Conservation (phyloP, 2,888 invertebrate genomes). For the Melanostoma mellinum region DNA sequence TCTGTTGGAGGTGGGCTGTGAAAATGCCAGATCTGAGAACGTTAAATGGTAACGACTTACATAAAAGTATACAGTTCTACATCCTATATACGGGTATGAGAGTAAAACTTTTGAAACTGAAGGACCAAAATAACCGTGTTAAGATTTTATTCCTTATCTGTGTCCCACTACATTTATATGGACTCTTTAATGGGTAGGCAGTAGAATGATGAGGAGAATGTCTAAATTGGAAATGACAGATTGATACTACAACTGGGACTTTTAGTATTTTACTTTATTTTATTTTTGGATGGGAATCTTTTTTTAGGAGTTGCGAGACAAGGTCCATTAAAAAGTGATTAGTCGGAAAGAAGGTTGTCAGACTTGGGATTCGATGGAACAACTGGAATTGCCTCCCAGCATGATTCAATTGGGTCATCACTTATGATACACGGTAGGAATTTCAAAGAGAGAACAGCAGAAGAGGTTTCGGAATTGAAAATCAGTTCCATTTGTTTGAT, state of each 20-base stretch:
- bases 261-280: neutral
- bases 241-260: conserved; percentile 30
- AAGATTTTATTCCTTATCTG: neutral
- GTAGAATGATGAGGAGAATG: conserved; percentile 11
- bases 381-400: no score
- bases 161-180: neutral
- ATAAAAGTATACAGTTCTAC: conserved; percentile 4
- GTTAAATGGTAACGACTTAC: conserved; percentile 20
- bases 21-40: conserved; percentile 35
- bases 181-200: neutral
- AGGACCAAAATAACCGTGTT: conserved; percentile 14
- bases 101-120: conserved; percentile 17
- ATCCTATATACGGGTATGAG: neutral
- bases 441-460: no score
- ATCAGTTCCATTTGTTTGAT: no score
- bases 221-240: conserved; percentile 51
- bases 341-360: neutral
- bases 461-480: no score
- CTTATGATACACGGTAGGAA: no score
- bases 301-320: neutral
- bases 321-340: conserved; percentile 46
- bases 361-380: neutral
- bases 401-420: no score
- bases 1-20: conserved; percentile 36
- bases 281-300: neutral